phyloP scores from a whole-genome alignment of 1,140 invertebrate species.

The Drosophila leontia region DNA sequence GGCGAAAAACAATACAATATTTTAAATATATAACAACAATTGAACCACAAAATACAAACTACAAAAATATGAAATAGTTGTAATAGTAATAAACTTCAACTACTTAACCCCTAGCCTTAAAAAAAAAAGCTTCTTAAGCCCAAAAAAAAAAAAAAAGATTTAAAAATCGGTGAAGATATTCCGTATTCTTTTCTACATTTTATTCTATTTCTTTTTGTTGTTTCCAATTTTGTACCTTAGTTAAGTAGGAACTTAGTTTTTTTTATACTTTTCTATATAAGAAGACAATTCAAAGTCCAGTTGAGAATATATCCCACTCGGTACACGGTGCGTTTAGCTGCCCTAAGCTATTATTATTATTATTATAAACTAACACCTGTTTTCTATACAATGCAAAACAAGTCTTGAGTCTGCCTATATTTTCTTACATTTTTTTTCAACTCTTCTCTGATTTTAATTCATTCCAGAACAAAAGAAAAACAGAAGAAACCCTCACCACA shows the following conservation, averaged over 20 bases:
- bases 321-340: constrained; percentile 19
- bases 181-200: constrained; percentile 2
- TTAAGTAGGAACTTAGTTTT: constrained; percentile 44
- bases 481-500: not conserved
- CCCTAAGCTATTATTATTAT: constrained; percentile 1
- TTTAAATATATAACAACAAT: constrained; percentile 32
- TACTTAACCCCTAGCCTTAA: constrained; percentile 43
- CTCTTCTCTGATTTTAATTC: constrained; percentile 19
- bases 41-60: constrained; percentile 31
- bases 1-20: constrained; percentile 48
- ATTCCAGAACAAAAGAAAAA: constrained; percentile 19
- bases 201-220: constrained; percentile 9
- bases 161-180: constrained; percentile 3
- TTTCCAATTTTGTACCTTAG: constrained; percentile 14
- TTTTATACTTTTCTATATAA: constrained; percentile 45
- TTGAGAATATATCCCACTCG: constrained; percentile 19
- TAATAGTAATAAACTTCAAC: constrained; percentile 9
- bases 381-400: not conserved
- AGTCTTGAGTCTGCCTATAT: constrained; percentile 25
- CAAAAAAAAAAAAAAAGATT: no score
- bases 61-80: constrained; percentile 24
- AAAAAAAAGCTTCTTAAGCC: not conserved
- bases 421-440: not conserved
- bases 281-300: constrained; percentile 24
- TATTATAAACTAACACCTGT: constrained; percentile 1